Conservation (phyloP, 1,140 invertebrate genomes). For the Drosophila micromelanica region DNA sequence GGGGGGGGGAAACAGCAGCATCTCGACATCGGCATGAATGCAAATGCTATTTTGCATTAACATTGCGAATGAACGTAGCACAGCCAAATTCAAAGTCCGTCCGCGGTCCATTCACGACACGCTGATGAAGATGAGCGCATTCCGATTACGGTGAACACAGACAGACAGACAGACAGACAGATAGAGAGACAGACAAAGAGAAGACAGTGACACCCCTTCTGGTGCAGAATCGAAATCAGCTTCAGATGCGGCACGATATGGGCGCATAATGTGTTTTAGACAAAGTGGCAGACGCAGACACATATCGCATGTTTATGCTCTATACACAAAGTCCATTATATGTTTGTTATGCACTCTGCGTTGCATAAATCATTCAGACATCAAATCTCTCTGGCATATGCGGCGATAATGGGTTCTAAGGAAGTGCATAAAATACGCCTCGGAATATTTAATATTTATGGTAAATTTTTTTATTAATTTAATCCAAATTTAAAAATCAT, state of each 20-base stretch:
- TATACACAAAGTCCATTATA: no score
- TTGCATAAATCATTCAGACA: neutral
- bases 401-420: no score
- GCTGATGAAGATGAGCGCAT: conserved; percentile 56
- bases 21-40: conserved; percentile 50
- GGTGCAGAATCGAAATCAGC: conserved; percentile 18
- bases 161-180: conserved; percentile 3
- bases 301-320: conserved; percentile 20
- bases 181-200: conserved; percentile 13
- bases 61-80: conserved; percentile 47
- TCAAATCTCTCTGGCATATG: no score
- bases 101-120: conserved; percentile 8
- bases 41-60: conserved; percentile 72
- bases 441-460: no score
- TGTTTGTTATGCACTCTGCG: conserved; percentile 21
- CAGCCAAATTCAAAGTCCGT: conserved; percentile 12
- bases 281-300: conserved; percentile 67
- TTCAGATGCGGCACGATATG: conserved; percentile 28
- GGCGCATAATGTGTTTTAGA: conserved; percentile 48
- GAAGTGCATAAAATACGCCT: no score
- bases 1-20: neutral
- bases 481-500: no score
- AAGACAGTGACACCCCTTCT: conserved; percentile 39
- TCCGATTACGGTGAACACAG: conserved; percentile 46
- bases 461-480: no score